Base-by-base conservation (phyloP, 1,140 invertebrate genomes). In the Pseudobourletiella spinata region DNA sequence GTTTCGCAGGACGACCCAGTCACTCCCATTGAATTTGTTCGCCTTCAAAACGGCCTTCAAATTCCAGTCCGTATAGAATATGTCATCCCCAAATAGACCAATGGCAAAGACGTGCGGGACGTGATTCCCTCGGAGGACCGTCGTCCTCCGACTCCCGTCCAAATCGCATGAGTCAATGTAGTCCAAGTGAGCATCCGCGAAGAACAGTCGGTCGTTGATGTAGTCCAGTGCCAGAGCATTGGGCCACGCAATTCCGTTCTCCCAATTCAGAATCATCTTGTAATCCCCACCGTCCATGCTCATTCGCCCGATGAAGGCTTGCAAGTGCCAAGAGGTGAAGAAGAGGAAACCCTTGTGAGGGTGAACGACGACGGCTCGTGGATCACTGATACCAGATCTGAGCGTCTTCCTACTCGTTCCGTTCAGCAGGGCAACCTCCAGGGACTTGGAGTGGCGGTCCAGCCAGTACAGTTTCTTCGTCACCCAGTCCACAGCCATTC, bases 21-120 rank as follows among this genome's bases (percentile, higher is more conserved):
- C 73, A 54, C 72, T 74, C 39, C 90, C 92, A 4, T 85, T 89
- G 72, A 89, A 93, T 75, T 95, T 96, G 60, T 94, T 88, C 0
- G 90, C 89, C 62, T 84, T 82, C 48, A 84, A 83, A 32, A 91
- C 87, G 0, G 85, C 86, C 74, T 95, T 95, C 20, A 95, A 74
- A 73, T 97, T 98, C 95, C 95, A 98, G 73, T 99, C 96, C 2
- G 94, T 95, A 93, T 95, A 99, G 76, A 89, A 99, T 4, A 99
- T 83, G 67, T 84, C 85, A 72, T 98, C 92, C 69, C 96, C 93
- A 75, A 98, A 97, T 0, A 98, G 79, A 1, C 87, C 86, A 16
- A 99, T 77, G 0, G 94, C 94, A 72, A 97, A 98, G 0, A 96
- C 91, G 71, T 97, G 94, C 0, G 92, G 91, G 2, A 96, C 93